A percentile compares a stretch with the other conserved stretches of the same genome.
Conservation (phyloP, 2,888 invertebrate genomes). For the Drosophila nr. perissopoda region DNA sequence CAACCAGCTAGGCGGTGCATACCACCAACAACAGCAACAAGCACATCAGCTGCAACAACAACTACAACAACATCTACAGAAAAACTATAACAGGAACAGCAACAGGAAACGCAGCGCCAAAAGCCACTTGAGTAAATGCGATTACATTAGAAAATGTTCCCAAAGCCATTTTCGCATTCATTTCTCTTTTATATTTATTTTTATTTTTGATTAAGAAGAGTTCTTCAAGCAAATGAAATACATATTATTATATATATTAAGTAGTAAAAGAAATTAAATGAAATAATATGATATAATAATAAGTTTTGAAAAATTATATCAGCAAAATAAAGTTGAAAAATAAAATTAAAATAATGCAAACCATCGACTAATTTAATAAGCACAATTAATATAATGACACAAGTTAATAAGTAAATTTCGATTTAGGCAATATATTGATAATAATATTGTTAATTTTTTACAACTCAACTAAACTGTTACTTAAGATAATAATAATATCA, state of each 20-base stretch:
- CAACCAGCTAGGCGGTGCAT: conserved; percentile 30
- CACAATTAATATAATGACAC: background rate
- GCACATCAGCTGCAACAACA: conserved; percentile 12
- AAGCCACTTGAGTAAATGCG: conserved; percentile 70
- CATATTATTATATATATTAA: background rate
- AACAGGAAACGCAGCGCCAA: conserved; percentile 50
- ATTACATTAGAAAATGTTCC: conserved; percentile 35
- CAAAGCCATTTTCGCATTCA: conserved; percentile 13
- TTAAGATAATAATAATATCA: too few species aligned
- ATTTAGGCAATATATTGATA: too few species aligned
- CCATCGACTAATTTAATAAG: background rate
- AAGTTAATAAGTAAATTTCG: background rate
- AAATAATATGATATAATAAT: background rate
- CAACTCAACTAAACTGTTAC: too few species aligned
- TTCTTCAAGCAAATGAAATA: background rate
- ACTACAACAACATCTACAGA: conserved; percentile 6
- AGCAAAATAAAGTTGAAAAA: background rate
- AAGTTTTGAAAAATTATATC: background rate
- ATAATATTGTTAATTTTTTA: too few species aligned
- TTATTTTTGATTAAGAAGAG: background rate
- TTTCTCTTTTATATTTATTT: background rate
- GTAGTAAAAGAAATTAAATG: background rate
- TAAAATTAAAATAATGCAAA: background rate
- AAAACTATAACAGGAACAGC: conserved; percentile 33
- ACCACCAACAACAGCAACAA: conserved; percentile 21